A percentile compares a stretch with the other conserved stretches of the same genome.
phyloP scores from a whole-genome alignment of 2,113 vertebrate genomes.

The Rhinichthys klamathensis region DNA sequence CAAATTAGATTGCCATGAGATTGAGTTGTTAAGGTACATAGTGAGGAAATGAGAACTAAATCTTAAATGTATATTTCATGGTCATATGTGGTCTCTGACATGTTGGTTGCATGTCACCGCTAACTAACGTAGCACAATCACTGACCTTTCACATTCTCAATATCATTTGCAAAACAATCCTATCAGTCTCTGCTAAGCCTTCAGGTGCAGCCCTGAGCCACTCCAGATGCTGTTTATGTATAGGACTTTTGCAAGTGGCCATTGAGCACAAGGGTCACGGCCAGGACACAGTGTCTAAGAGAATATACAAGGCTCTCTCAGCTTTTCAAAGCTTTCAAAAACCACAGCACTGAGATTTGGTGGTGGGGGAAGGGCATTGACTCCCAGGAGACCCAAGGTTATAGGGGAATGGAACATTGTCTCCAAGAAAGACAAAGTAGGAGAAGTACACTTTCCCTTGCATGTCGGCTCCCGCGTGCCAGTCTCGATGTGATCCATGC shows the following conservation, averaged over 20 bases:
- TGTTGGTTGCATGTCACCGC: not conserved
- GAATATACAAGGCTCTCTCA: slow-evolving; percentile 18
- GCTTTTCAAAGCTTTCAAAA: slow-evolving; percentile 15
- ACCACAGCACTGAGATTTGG: slow-evolving; percentile 4
- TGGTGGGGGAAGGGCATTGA: not conserved
- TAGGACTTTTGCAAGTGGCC: slow-evolving; percentile 15
- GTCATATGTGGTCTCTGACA: not conserved
- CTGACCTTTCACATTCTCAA: slow-evolving; percentile 5
- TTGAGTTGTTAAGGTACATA: too few species aligned
- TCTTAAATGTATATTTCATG: not conserved
- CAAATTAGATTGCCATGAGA: too few species aligned
- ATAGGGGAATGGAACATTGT: not conserved
- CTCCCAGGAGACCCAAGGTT: slow-evolving; percentile 27
- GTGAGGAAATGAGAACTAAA: not conserved
- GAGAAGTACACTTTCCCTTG: slow-evolving; percentile 10
- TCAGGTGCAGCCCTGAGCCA: slow-evolving; percentile 50
- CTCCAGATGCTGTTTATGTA: slow-evolving; percentile 43
- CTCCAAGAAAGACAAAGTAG: slow-evolving; percentile 2
- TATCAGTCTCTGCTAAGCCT: slow-evolving; percentile 28
- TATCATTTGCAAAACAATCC: slow-evolving; percentile 55
- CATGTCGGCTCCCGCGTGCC: not conserved
- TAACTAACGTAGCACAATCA: not conserved
- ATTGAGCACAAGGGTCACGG: slow-evolving; percentile 31
- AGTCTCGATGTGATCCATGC: not conserved
- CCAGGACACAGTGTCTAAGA: slow-evolving; percentile 36